phyloP scores from a whole-genome alignment of 2,888 invertebrate species.

The Anthrax anthrax region DNA sequence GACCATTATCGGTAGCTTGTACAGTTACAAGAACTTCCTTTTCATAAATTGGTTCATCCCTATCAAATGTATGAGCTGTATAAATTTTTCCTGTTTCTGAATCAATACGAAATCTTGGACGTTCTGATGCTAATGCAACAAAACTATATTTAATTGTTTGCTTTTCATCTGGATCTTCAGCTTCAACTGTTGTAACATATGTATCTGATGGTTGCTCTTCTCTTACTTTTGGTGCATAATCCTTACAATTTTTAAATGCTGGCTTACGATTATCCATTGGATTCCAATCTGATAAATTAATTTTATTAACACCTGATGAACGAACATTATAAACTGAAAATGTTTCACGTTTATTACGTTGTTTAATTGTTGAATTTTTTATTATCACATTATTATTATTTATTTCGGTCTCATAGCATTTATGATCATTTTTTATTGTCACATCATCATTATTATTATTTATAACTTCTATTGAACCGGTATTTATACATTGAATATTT shows the following conservation, averaged over 20 bases:
- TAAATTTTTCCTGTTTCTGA: slow-evolving; percentile 59
- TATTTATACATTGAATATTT: neutral
- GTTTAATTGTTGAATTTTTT: neutral
- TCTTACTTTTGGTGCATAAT: slow-evolving; percentile 64
- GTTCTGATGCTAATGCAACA: slow-evolving; percentile 57
- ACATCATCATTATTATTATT: too few relatives aligned
- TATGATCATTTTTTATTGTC: neutral
- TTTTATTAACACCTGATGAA: neutral
- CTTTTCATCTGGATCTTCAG: slow-evolving; percentile 47
- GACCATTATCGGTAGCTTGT: slow-evolving; percentile 84
- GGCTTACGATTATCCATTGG: slow-evolving; percentile 68
- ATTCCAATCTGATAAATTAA: slow-evolving; percentile 15
- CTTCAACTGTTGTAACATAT: slow-evolving; percentile 45
- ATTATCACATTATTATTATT: neutral
- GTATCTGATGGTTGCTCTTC: slow-evolving; percentile 63
- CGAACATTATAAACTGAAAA: neutral
- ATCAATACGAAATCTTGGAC: slow-evolving; percentile 66
- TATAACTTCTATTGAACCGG: too few relatives aligned
- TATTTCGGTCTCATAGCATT: neutral
- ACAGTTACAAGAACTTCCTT: slow-evolving; percentile 77
- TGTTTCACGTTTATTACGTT: neutral
- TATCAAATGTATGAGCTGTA: slow-evolving; percentile 68
- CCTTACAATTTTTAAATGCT: slow-evolving; percentile 67
- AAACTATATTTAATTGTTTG: slow-evolving; percentile 74
- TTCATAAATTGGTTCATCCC: slow-evolving; percentile 75